Conservation (phyloP, 2,113 vertebrate species). For the Grus americana region DNA sequence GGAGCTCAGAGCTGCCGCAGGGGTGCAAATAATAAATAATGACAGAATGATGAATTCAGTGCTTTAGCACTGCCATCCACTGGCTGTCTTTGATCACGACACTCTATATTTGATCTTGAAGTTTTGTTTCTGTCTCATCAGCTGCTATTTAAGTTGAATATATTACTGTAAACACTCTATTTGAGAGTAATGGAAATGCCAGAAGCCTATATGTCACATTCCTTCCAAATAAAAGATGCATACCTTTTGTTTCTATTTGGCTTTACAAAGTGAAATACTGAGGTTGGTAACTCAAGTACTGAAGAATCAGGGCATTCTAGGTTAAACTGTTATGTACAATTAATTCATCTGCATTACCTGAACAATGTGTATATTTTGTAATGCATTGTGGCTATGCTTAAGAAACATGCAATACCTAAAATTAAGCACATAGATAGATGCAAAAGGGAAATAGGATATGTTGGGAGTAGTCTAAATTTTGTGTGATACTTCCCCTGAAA, state of each 20-base stretch:
- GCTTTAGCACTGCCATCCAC: conserved; percentile 4
- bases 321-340: neutral
- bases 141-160: neutral
- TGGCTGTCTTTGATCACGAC: neutral
- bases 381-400: neutral
- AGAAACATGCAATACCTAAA: neutral
- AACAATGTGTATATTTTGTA: neutral
- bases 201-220: neutral
- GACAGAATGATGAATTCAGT: neutral
- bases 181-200: neutral
- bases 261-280: neutral
- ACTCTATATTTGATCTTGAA: neutral
- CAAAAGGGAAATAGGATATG: neutral
- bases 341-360: neutral
- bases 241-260: neutral
- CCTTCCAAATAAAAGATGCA: neutral
- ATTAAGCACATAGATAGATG: neutral
- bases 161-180: neutral
- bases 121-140: neutral
- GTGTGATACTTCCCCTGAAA: neutral
- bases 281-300: neutral
- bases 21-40: neutral
- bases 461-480: neutral
- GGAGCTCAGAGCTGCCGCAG: neutral
- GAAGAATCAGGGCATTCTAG: neutral